These are phyloP conservation scores for Graptemys geographica DNA, from an alignment of 2,797 vertebrate genomes.

Conservation along the genomic window DNA sequence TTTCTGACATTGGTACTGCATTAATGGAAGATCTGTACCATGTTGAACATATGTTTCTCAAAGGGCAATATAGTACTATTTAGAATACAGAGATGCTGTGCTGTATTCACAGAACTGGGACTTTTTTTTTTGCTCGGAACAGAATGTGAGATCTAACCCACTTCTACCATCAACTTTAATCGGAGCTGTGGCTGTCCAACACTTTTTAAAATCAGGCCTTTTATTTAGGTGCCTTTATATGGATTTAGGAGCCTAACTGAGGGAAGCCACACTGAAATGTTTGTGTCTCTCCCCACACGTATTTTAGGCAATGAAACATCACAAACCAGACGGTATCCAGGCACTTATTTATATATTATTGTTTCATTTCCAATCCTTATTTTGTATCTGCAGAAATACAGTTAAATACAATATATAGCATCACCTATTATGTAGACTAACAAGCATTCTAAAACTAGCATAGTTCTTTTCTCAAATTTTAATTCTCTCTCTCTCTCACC, in stretches of 20 bases:
- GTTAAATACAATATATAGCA: neutral
- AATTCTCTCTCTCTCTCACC: slow-evolving; percentile 36
- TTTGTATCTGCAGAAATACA: neutral
- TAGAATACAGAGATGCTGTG: neutral
- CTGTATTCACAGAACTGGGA: slow-evolving; percentile 12
- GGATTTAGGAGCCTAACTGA: neutral
- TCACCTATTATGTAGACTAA: slow-evolving; percentile 13
- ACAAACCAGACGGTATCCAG: neutral
- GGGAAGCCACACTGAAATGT: neutral
- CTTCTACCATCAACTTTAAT: neutral
- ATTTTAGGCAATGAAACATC: neutral
- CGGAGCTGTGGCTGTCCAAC: neutral
- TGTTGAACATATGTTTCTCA: slow-evolving; percentile 66
- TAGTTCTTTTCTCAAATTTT: neutral
- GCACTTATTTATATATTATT: neutral
- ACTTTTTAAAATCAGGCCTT: slow-evolving; percentile 17
- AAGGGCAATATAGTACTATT: slow-evolving; percentile 50
- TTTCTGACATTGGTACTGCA: slow-evolving; percentile 37
- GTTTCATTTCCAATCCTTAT: neutral
- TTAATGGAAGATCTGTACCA: slow-evolving; percentile 41
- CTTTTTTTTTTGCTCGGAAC: slow-evolving; percentile 7
- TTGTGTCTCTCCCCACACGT: neutral
- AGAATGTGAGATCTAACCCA: neutral
- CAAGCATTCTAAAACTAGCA: slow-evolving; percentile 5
- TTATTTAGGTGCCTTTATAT: neutral